A percentile compares a stretch with the other conserved stretches of the same genome.
These are phyloP conservation scores for Caprella mutica DNA, from an alignment of 2,888 invertebrate species.

Conservation along the genomic window DNA sequence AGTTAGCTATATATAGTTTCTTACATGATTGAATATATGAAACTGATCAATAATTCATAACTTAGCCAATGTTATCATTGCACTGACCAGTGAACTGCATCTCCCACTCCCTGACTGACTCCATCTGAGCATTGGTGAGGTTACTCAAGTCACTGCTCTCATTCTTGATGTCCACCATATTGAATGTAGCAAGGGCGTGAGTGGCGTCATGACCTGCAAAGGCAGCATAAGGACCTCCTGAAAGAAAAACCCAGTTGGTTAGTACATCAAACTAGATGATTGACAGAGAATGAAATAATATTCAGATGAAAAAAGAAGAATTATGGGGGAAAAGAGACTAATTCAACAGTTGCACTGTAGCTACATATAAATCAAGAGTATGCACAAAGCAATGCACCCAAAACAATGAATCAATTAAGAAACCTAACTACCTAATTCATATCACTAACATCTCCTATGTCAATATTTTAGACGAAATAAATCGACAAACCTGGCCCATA, in stretches of 20 bases:
- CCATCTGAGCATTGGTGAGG: slow-evolving; percentile 84
- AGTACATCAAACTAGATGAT: no score
- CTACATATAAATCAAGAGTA: background rate
- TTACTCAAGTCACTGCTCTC: slow-evolving; percentile 94
- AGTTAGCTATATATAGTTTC: no score
- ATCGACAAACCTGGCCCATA: slow-evolving; percentile 98
- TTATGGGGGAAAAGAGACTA: background rate
- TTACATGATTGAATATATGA: no score
- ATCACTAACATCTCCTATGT: no score
- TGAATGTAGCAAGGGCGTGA: slow-evolving; percentile 82
- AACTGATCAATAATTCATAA: no score
- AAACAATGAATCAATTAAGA: no score
- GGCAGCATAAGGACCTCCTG: slow-evolving; percentile 85
- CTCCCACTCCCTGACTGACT: slow-evolving; percentile 91
- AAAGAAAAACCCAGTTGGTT: no score
- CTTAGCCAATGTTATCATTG: no score
- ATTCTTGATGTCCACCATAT: slow-evolving; percentile 63
- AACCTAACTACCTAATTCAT: no score
- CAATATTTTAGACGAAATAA: no score
- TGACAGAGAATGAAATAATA: no score
- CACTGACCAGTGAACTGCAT: slow-evolving; percentile 60
- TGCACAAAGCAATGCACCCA: no score
- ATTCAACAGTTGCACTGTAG: background rate
- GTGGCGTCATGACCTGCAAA: slow-evolving; percentile 94
- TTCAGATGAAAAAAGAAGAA: background rate